These are phyloP conservation scores for Rhopilema esculentum DNA, from an alignment of 30 jellyfish, hydroid and myxozoan species.

Conservation along the genomic window DNA sequence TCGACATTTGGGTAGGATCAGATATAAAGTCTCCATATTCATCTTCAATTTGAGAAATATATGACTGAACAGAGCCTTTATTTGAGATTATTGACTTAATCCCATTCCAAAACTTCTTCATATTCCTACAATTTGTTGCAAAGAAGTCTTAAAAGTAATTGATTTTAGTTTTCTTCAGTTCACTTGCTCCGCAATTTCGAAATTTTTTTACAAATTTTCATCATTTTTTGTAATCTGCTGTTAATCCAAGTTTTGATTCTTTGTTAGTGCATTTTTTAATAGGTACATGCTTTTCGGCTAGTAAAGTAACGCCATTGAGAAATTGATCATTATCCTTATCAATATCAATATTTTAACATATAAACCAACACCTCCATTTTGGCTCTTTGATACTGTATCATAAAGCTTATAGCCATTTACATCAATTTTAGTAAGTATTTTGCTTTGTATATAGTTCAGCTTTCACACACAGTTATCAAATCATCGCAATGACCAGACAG, in stretches of 20 bases:
- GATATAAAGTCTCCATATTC: background rate
- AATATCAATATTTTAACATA: constrained; percentile 14
- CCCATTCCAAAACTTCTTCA: background rate
- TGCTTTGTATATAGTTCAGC: background rate
- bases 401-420: constrained; percentile 8
- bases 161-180: no score
- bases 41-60: constrained; percentile 8
- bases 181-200: no score
- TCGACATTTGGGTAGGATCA: constrained; percentile 23
- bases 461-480: constrained; percentile 1
- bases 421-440: background rate
- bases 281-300: background rate
- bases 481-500: constrained; percentile 2
- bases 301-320: background rate
- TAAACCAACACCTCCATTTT: constrained; percentile 28
- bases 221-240: background rate
- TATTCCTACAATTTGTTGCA: constrained; percentile 8
- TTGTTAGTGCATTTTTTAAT: background rate
- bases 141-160: background rate
- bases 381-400: constrained; percentile 17
- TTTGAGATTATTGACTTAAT: constrained; percentile 17
- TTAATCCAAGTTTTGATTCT: background rate
- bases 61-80: constrained; percentile 5
- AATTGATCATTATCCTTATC: background rate
- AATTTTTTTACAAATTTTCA: background rate